Evolutionary conservation across 2,888 invertebrate genomes (phyloP), one percentile per base, ranked within the genome.

Genomic region (Orgyia antiqua): DNA sequence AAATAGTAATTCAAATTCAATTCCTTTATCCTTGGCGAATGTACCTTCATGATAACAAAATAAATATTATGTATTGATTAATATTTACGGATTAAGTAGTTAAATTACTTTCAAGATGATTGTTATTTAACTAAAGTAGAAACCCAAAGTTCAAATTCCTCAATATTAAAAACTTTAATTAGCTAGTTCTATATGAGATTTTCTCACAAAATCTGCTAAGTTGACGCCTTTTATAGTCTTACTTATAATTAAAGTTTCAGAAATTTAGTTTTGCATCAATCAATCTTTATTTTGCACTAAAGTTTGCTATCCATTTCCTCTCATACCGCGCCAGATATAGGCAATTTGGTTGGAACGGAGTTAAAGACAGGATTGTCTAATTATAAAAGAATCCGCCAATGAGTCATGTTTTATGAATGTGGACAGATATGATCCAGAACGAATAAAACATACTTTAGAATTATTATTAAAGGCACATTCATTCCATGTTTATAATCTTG

Each of bases 381-480:
- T 65, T 65, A 63, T 56, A 61, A 59, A 65, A 55, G 63, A 63
- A 66, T 65, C 60, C 51, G 49, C 49, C 29, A 37, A 43, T 58
- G 64, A 49, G 59, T 66, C 66, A 66, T 63, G 47, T 50, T 62
- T 58, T 56, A 60, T 55, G 54, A 6, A 15, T 49, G 54, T 39
- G 45, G 32, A 42, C 54, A 53, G 63, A 61, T 64, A 54, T 39
- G 44, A 43, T 38, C 37, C 45, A 10, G 15, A 12, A 31, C 39
- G 34, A 34, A 23, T 33, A 43, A 40, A 55, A 58, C 53, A 56
- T 45, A 55, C 39, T 35, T 36, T 25, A 33, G 27, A 30, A 18
- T 51, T 58, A 55, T 56, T 58, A 57, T 52, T 57, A 53, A 51
- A 56, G 42, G 52, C 50, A 47, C 29, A 45, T 40, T 43, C 47